Base-by-base conservation (phyloP, 2,888 invertebrate genomes). In the Palloptera scutellata region DNA sequence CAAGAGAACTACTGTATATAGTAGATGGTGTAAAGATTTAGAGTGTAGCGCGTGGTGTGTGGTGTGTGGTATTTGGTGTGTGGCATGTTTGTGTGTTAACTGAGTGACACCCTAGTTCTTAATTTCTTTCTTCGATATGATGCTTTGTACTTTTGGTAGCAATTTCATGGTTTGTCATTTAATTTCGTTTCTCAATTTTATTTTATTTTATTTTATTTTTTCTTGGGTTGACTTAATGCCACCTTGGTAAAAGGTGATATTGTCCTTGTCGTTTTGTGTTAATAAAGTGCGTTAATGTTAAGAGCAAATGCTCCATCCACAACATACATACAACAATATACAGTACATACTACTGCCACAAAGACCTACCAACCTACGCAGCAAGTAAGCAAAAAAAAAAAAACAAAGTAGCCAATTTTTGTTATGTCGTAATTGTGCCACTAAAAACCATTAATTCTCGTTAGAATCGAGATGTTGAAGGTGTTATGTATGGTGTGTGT, bases 391-490 rank as follows among this genome's bases (percentile, higher is more conserved):
- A 30, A 30, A 6, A 2, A 30, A 30, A 6, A 30, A 30, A 6
- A 2, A 30, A 30, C 3, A 58, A 67, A 64, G 64, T 64, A 68
- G 68, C 66, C 66, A 68, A 70, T 70, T 66, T 70, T 70, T 63
- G 72, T 68, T 74, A 64, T 70, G 65, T 68, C 76, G 78, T 81
- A 81, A 81, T 80, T 81, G 80, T 81, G 80, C 77, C 81, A 80
- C 76, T 77, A 76, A 78, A 80, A 79, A 75, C 80, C 81, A 81
- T 81, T 81, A 81, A 81, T 81, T 81, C 81, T 81, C 75, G 81
- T 81, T 81, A 81, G 77, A 76, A 73, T 75, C 75, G 70, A 62
- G 68, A 64, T 58, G 68, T 65, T 45, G 48, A 10, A 55, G 30
- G 20, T 41, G 41, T 6, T 40, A n/a, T 40, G 9, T 15, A 48